phyloP scores from a whole-genome alignment of 1,140 invertebrate species.

The Copidosoma floridanum region DNA sequence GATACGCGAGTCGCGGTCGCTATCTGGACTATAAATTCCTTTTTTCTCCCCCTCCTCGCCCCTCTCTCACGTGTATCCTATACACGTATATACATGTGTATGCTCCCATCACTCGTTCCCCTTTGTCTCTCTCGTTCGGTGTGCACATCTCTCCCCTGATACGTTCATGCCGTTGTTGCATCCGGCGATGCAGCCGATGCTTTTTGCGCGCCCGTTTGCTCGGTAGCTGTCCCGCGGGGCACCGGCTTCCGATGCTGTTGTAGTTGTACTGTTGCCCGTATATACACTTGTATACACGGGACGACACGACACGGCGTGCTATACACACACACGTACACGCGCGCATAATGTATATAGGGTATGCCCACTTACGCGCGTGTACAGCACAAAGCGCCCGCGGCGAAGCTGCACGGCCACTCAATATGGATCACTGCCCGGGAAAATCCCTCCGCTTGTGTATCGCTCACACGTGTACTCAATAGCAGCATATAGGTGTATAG shows the following conservation, averaged over 20 bases:
- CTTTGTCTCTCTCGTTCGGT: neutral
- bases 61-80: too few species aligned
- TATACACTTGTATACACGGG: too few species aligned
- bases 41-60: neutral
- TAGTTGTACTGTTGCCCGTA: too few species aligned
- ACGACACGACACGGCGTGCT: neutral
- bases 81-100: too few species aligned
- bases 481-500: too few species aligned
- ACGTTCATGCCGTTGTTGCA: neutral
- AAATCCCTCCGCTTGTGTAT: neutral
- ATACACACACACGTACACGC: neutral
- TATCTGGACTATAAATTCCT: slow-evolving; percentile 12
- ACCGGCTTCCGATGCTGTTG: too few species aligned
- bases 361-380: too few species aligned
- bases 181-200: neutral
- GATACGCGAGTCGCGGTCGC: neutral
- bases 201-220: slow-evolving; percentile 5
- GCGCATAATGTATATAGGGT: neutral
- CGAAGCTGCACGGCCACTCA: neutral
- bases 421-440: neutral
- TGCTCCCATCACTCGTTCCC: neutral
- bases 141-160: too few species aligned
- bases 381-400: slow-evolving; percentile 3
- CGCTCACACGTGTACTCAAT: neutral
- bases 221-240: neutral